Evolutionary conservation across 2,797 vertebrate species (phyloP).

Genomic region (Eulemur rubriventer): DNA sequence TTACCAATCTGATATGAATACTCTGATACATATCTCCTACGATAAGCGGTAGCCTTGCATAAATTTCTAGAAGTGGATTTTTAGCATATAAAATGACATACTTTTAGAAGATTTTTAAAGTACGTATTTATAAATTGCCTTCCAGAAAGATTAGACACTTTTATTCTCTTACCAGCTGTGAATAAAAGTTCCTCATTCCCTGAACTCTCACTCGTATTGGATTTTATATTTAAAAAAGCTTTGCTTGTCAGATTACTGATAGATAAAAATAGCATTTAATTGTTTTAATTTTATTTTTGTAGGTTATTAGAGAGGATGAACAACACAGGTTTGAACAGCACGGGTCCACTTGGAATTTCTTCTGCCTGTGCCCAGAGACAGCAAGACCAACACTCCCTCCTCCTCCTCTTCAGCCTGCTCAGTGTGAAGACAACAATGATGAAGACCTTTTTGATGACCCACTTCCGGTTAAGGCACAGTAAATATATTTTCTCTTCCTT

Average conservation of each 20-base stretch:
- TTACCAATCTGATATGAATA: background rate
- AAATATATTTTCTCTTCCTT: background rate
- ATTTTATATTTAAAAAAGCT: background rate
- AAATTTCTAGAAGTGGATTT: constrained; percentile 3
- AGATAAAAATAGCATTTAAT: background rate
- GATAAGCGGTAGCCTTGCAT: background rate
- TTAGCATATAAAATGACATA: background rate
- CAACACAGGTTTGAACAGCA: background rate
- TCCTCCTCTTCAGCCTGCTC: background rate
- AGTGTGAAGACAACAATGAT: background rate
- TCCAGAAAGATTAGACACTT: constrained; percentile 9
- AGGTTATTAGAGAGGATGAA: background rate
- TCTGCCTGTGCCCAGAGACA: background rate
- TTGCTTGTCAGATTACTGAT: background rate
- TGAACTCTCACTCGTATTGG: background rate
- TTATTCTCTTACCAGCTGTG: background rate
- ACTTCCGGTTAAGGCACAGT: background rate
- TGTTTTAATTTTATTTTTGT: constrained; percentile 11
- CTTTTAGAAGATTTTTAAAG: constrained; percentile 4
- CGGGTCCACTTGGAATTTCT: background rate
- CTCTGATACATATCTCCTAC: background rate
- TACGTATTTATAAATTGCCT: background rate
- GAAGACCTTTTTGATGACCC: background rate
- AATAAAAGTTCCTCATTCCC: background rate
- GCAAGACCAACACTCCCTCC: background rate